Base-by-base conservation (phyloP, 2,113 vertebrate genomes). In the Ctenodactylus gundi region DNA sequence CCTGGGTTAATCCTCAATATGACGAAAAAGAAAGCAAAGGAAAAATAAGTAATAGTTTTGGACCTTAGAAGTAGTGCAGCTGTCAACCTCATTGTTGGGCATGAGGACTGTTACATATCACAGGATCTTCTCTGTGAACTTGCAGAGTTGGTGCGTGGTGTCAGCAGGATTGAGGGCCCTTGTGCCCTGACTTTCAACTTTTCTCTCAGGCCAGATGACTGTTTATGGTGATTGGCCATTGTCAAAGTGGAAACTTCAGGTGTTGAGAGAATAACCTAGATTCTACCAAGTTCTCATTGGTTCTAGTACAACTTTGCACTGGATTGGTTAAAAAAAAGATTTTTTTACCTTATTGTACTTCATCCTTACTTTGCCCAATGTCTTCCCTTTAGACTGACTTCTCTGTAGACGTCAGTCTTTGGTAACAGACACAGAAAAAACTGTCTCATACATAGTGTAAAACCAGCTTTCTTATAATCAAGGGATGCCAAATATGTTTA, bases 351-450 rank as follows among this genome's bases (percentile, higher is more conserved):
- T n/a, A 92, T 87, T 84, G 34, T 11, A 68, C 3, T 67, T 94
- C 92, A 18, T 41, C 41, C 14, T 92, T 92, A 31, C 18, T 94
- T 90, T 23, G 36, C 23, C 8, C 0, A 86, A 23, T 62, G 67
- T 85, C 46, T 68, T 93, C 41, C 34, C 62, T 91, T 92, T 94
- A 75, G 49, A 34, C 11, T 78, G 36, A 73, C n/a, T 95, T 67
- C 17, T 88, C 82, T 57, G 51, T 6, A 83, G 55, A 57, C 31
- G 87, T 95, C 51, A 41, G 67, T 11, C 11, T 77, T 46, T 23
- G 72, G 39, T 70, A 58, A n/a, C 49, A 85, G 53, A 8, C 25
- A 58, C 5, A 93, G 46, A 89, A 92, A 72, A 70, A 92, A 67
- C n/a, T 65, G 9, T 9, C 13, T 85, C 31, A 65, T 10, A 65